phyloP scores from a whole-genome alignment of 35 echinoderm and acorn worm species.

The Ptychodera flava region DNA sequence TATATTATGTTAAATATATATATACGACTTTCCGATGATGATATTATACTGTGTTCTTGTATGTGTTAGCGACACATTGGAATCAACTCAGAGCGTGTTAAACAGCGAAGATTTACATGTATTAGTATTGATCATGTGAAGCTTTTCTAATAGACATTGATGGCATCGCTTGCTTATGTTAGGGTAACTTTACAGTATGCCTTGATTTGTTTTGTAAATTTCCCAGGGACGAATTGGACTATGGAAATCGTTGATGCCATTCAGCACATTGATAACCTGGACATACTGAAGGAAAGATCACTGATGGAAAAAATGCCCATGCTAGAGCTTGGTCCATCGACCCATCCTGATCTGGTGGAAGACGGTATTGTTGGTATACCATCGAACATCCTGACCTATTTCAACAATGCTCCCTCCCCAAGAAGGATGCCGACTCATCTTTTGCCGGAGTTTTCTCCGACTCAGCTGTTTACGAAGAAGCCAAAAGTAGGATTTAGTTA shows the following conservation, averaged over 20 bases:
- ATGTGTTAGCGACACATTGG: too few species aligned
- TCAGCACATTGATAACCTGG: neutral
- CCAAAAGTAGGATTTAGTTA: neutral
- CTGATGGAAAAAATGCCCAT: neutral
- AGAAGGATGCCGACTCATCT: neutral
- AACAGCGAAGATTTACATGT: too few species aligned
- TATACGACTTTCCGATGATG: too few species aligned
- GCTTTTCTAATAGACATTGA: too few species aligned
- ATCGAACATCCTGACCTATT: neutral
- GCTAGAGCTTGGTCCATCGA: neutral
- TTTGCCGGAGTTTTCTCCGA: neutral
- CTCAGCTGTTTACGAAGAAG: neutral
- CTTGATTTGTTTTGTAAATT: too few species aligned
- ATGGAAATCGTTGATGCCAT: neutral
- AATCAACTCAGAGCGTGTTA: too few species aligned
- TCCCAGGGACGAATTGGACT: neutral
- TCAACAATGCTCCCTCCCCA: neutral
- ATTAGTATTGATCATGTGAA: too few species aligned
- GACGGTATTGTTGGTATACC: neutral
- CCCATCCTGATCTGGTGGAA: neutral
- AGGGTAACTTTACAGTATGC: too few species aligned
- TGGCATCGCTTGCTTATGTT: too few species aligned
- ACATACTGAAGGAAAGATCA: neutral
- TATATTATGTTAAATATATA: too few species aligned
- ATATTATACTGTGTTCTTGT: too few species aligned